These are phyloP conservation scores for Ormyrus pomaceus DNA, from an alignment of 2,888 invertebrate species.

Conservation along the genomic window DNA sequence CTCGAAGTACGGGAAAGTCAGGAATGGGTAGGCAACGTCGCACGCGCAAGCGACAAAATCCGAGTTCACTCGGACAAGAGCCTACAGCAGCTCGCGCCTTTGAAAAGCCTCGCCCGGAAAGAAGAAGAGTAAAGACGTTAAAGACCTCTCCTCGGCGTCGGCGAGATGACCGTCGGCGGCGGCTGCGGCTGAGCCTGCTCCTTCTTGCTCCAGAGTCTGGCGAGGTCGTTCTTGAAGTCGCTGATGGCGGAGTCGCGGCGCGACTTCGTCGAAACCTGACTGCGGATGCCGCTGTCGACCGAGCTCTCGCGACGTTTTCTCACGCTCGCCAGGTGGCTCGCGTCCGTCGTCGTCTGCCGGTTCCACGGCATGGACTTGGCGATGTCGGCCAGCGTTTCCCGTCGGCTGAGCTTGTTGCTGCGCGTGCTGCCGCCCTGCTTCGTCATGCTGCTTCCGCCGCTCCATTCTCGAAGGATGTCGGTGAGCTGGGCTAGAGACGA, in stretches of 20 bases:
- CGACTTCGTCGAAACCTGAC: conserved; percentile 81
- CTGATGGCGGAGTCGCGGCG: conserved; percentile 84
- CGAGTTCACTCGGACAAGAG: neutral
- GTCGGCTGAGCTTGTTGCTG: conserved; percentile 80
- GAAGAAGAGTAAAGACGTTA: neutral
- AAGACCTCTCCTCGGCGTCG: conserved; percentile 70
- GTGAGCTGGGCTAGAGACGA: conserved; percentile 92
- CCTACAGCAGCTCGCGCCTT: neutral
- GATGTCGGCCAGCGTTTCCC: conserved; percentile 92
- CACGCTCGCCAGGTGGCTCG: conserved; percentile 73
- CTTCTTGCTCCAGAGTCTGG: conserved; percentile 80
- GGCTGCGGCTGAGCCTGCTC: conserved; percentile 67
- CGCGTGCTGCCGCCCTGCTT: conserved; percentile 53
- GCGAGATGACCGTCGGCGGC: conserved; percentile 71
- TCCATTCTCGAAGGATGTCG: conserved; percentile 92
- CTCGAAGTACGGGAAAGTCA: no score
- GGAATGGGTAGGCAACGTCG: no score
- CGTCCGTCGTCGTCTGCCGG: conserved; percentile 78
- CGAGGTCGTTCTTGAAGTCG: conserved; percentile 84
- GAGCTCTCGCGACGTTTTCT: conserved; percentile 91
- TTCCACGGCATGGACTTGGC: conserved; percentile 91
- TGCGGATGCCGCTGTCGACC: conserved; percentile 89
- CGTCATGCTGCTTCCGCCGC: conserved; percentile 79
- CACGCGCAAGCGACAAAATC: no score
- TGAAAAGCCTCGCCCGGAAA: neutral